Evolutionary conservation across 2,888 invertebrate genomes (phyloP).

Genomic region (Tachina grossa): DNA sequence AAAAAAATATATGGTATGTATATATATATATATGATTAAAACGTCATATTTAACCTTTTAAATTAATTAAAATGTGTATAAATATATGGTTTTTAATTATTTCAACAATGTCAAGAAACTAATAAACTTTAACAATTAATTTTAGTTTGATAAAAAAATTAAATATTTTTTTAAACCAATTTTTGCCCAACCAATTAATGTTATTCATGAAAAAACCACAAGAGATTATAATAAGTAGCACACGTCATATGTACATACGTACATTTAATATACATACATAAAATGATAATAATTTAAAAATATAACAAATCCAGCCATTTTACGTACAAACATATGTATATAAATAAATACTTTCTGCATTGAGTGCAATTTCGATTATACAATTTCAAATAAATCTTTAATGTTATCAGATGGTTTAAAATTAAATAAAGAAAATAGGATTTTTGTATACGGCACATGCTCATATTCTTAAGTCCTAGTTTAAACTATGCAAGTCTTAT

Average conservation of each 20-base stretch:
- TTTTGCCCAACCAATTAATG: constrained; percentile 40
- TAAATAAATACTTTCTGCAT: background rate
- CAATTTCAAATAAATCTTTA: constrained; percentile 28
- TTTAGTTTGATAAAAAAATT: background rate
- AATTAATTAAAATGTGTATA: constrained; percentile 41
- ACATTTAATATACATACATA: background rate
- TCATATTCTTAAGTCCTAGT: too few species aligned
- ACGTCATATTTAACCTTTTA: constrained; percentile 40
- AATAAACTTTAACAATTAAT: constrained; percentile 46
- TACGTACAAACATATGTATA: constrained; percentile 5
- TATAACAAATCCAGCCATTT: constrained; percentile 16
- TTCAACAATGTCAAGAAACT: constrained; percentile 16
- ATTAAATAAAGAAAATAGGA: background rate
- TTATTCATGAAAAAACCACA: constrained; percentile 54
- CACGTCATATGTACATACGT: constrained; percentile 14
- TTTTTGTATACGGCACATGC: background rate
- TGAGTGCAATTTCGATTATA: background rate
- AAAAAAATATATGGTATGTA: background rate
- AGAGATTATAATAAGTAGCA: constrained; percentile 49
- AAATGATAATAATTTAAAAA: constrained; percentile 6
- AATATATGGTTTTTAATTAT: background rate
- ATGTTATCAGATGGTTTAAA: constrained; percentile 3
- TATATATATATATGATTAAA: constrained; percentile 22
- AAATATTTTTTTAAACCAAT: constrained; percentile 19
- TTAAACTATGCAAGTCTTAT: too few species aligned